phyloP scores from a whole-genome alignment of 2,888 invertebrate genomes.

The Chloroclysta siterata region DNA sequence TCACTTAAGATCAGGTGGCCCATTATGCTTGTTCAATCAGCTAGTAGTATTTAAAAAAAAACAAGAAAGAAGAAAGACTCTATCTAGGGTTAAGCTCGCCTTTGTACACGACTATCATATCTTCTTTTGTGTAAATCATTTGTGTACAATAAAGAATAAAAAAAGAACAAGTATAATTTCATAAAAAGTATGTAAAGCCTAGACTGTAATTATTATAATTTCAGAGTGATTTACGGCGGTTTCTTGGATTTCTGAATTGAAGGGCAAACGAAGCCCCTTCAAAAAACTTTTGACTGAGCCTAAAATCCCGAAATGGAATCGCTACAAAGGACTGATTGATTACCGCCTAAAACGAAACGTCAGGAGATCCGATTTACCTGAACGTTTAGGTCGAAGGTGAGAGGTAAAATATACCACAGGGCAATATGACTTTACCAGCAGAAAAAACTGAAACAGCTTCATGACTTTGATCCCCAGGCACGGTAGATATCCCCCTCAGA shows the following conservation, averaged over 20 bases:
- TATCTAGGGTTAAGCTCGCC: too few species aligned
- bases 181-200: not conserved
- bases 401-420: constrained; percentile 13
- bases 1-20: too few species aligned
- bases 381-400: constrained; percentile 19
- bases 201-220: not conserved
- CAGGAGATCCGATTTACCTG: constrained; percentile 34
- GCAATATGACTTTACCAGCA: not conserved
- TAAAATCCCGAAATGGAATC: constrained; percentile 24
- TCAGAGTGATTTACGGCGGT: constrained; percentile 2
- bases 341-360: constrained; percentile 34
- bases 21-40: too few species aligned
- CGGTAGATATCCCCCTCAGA: too few species aligned
- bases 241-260: constrained; percentile 7
- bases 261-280: constrained; percentile 12
- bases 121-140: too few species aligned
- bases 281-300: constrained; percentile 18
- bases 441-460: too few species aligned
- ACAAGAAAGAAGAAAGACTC: too few species aligned
- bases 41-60: too few species aligned
- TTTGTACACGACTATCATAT: too few species aligned
- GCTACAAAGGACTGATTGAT: constrained; percentile 35
- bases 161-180: too few species aligned
- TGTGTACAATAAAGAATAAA: too few species aligned
- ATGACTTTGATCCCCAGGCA: too few species aligned